Evolutionary conservation across 1,140 invertebrate species (phyloP).

Genomic region (Heliconius himera): DNA sequence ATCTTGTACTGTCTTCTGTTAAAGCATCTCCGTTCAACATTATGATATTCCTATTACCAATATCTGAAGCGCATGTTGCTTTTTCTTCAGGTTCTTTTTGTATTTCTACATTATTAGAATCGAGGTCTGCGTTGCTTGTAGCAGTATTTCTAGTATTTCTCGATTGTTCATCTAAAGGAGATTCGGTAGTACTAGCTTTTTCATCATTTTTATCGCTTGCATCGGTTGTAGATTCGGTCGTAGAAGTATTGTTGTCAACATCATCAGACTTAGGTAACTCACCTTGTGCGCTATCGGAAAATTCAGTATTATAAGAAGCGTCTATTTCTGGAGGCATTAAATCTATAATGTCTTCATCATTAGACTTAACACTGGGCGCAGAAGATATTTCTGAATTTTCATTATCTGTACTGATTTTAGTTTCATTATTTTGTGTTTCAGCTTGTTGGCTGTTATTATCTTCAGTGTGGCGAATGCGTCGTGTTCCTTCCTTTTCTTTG

Average conservation of each 20-base stretch:
- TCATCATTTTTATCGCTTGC: slow-evolving; percentile 30
- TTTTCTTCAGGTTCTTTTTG: slow-evolving; percentile 18
- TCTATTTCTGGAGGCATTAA: slow-evolving; percentile 33
- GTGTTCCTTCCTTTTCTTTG: slow-evolving; percentile 25
- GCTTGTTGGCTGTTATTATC: background rate
- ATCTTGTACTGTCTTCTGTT: slow-evolving; percentile 10
- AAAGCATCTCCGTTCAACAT: slow-evolving; percentile 26
- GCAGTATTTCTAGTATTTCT: slow-evolving; percentile 34
- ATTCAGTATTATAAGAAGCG: slow-evolving; percentile 23
- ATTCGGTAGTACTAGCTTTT: slow-evolving; percentile 20
- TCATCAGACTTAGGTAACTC: slow-evolving; percentile 7
- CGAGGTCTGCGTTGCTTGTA: background rate
- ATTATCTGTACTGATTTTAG: background rate
- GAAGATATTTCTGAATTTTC: slow-evolving; percentile 1
- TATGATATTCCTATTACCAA: slow-evolving; percentile 15
- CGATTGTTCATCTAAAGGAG: slow-evolving; percentile 34
- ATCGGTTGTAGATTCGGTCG: slow-evolving; percentile 5
- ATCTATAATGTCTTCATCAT: slow-evolving; percentile 20
- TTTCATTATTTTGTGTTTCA: background rate
- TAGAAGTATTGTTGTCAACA: background rate
- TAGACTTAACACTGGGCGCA: background rate
- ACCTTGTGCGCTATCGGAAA: slow-evolving; percentile 11
- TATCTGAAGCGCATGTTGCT: slow-evolving; percentile 1
- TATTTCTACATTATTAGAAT: slow-evolving; percentile 6
- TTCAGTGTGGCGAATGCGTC: slow-evolving; percentile 25